Percentiles rank a stretch among this genome's conserved stretches.
These are phyloP conservation scores for Cephalopterus ornatus DNA, from an alignment of 2,113 vertebrate genomes.

Conservation along the genomic window DNA sequence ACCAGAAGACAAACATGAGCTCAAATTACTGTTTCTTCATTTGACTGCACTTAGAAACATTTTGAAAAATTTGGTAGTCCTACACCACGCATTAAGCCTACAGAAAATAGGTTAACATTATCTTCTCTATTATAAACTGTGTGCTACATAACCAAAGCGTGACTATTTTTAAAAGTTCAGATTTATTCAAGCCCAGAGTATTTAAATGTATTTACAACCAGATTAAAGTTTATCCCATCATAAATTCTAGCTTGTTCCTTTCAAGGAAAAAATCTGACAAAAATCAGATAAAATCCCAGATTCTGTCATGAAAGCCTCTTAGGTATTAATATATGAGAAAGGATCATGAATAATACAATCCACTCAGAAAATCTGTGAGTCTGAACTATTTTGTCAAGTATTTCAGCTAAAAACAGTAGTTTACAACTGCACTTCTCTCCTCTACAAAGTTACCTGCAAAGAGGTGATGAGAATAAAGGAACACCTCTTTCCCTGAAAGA, in stretches of 20 bases:
- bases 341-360: background rate
- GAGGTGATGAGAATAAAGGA: background rate
- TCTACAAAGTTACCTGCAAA: background rate
- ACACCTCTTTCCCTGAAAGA: background rate
- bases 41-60: background rate
- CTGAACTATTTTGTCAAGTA: background rate
- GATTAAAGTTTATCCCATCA: conserved; percentile 43
- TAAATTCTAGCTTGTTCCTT: background rate
- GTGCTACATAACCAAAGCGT: background rate
- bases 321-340: background rate
- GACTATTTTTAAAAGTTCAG: background rate
- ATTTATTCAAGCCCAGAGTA: conserved; percentile 4
- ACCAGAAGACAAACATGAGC: background rate
- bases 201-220: conserved; percentile 41
- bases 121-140: background rate
- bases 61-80: background rate
- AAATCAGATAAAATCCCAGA: conserved; percentile 37
- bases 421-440: background rate
- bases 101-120: background rate
- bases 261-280: conserved; percentile 3
- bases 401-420: background rate
- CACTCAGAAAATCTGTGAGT: background rate
- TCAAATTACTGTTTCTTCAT: background rate
- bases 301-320: conserved; percentile 36
- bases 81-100: background rate